A percentile compares a stretch with the other conserved stretches of the same genome.
Conservation (phyloP, 2,888 invertebrate genomes). For the Scaptomyza tumidula region DNA sequence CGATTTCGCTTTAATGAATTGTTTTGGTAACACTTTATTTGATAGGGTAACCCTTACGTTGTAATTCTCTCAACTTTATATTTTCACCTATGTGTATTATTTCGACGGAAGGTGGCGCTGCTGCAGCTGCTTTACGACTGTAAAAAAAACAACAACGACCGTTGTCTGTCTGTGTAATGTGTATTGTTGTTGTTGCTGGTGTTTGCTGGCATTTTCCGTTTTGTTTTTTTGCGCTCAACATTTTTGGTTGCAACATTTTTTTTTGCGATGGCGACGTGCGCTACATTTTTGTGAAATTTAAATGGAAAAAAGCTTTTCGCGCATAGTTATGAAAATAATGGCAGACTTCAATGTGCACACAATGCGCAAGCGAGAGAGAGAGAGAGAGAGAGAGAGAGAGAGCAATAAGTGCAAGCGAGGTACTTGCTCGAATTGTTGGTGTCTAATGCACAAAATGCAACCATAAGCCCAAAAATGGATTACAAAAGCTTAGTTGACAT, state of each 20-base stretch:
- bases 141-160: slow-evolving; percentile 36
- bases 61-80: neutral
- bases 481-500: slow-evolving; percentile 48
- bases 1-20: no score
- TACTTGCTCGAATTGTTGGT: slow-evolving; percentile 6
- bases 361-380: neutral
- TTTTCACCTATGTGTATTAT: slow-evolving; percentile 28
- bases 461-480: slow-evolving; percentile 63
- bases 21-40: no score
- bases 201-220: slow-evolving; percentile 62
- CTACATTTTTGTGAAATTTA: slow-evolving; percentile 65
- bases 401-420: neutral
- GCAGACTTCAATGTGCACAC: slow-evolving; percentile 45
- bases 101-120: slow-evolving; percentile 74
- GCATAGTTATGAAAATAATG: slow-evolving; percentile 77
- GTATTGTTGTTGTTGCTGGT: slow-evolving; percentile 36
- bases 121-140: slow-evolving; percentile 75
- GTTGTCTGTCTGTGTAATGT: slow-evolving; percentile 57
- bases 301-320: slow-evolving; percentile 79
- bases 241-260: slow-evolving; percentile 53
- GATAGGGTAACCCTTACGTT: slow-evolving; percentile 22
- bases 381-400: neutral
- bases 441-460: slow-evolving; percentile 53
- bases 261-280: no score
- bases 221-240: slow-evolving; percentile 2